These are phyloP conservation scores for Drosophila tsacasi DNA, from an alignment of 1,140 invertebrate genomes.

Conservation along the genomic window DNA sequence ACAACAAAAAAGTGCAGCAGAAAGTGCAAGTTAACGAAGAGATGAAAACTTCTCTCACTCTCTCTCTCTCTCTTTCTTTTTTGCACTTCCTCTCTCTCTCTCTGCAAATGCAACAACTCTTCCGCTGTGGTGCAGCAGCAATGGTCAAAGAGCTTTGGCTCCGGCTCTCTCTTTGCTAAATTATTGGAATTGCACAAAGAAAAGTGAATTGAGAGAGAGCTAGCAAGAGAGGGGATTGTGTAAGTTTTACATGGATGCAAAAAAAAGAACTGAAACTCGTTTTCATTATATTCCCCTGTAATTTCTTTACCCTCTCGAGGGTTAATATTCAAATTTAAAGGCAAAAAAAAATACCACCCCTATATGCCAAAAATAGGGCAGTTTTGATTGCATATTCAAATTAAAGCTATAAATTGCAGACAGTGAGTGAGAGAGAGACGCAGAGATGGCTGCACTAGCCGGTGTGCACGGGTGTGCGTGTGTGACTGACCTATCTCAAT, in stretches of 20 bases:
- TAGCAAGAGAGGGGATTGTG: slow-evolving; percentile 64
- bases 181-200: slow-evolving; percentile 81
- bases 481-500: slow-evolving; percentile 85
- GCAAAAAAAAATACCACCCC: slow-evolving; percentile 39
- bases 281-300: slow-evolving; percentile 41
- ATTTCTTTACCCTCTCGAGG: slow-evolving; percentile 9
- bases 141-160: slow-evolving; percentile 27
- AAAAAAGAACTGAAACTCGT: slow-evolving; percentile 51
- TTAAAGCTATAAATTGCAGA: slow-evolving; percentile 52
- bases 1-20: slow-evolving; percentile 58
- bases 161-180: slow-evolving; percentile 41
- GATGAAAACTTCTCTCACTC: slow-evolving; percentile 14
- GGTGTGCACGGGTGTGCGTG: slow-evolving; percentile 54
- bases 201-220: slow-evolving; percentile 73
- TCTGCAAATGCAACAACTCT: slow-evolving; percentile 14
- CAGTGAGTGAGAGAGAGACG: not conserved
- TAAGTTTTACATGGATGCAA: slow-evolving; percentile 67
- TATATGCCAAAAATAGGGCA: slow-evolving; percentile 71
- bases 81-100: slow-evolving; percentile 39
- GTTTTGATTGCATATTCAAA: slow-evolving; percentile 15
- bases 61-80: not conserved
- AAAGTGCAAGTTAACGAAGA: slow-evolving; percentile 70
- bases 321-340: not conserved
- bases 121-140: slow-evolving; percentile 14
- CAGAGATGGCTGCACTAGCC: slow-evolving; percentile 48